A percentile compares a stretch with the other conserved stretches of the same genome.
phyloP scores from a whole-genome alignment of 2,888 invertebrate genomes.

The Lymantria monacha region DNA sequence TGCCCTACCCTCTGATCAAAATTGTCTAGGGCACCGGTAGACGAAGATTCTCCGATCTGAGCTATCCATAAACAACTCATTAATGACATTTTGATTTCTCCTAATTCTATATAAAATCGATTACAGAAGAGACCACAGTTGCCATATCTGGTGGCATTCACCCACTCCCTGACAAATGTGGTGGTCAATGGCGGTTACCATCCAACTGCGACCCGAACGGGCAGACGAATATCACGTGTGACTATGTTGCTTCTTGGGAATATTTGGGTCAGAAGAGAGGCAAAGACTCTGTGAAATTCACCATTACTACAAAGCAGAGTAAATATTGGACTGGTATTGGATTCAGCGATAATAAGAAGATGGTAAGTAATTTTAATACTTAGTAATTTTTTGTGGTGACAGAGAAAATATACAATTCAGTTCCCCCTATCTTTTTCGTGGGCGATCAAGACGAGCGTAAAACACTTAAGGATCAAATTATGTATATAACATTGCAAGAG shows the following conservation, averaged over 20 bases:
- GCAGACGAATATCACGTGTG: constrained; percentile 83
- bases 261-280: constrained; percentile 84
- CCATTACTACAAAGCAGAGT: constrained; percentile 88
- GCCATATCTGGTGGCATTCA: constrained; percentile 61
- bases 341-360: constrained; percentile 91
- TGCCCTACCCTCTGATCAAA: too few species aligned
- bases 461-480: too few species aligned
- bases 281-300: constrained; percentile 90
- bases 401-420: too few species aligned
- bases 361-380: constrained; percentile 77
- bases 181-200: constrained; percentile 90
- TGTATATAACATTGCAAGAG: too few species aligned
- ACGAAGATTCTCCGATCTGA: too few species aligned
- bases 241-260: constrained; percentile 91
- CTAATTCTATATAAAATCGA: background rate
- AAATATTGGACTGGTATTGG: constrained; percentile 95
- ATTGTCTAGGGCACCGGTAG: too few species aligned
- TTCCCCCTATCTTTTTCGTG: too few species aligned
- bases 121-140: constrained; percentile 74
- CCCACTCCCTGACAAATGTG: constrained; percentile 82
- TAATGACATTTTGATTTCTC: too few species aligned
- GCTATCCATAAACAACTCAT: too few species aligned
- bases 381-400: background rate
- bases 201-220: constrained; percentile 81
- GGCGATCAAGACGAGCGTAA: too few species aligned